These are phyloP conservation scores for Dorcus hopei DNA, from an alignment of 2,888 invertebrate species.

Conservation along the genomic window DNA sequence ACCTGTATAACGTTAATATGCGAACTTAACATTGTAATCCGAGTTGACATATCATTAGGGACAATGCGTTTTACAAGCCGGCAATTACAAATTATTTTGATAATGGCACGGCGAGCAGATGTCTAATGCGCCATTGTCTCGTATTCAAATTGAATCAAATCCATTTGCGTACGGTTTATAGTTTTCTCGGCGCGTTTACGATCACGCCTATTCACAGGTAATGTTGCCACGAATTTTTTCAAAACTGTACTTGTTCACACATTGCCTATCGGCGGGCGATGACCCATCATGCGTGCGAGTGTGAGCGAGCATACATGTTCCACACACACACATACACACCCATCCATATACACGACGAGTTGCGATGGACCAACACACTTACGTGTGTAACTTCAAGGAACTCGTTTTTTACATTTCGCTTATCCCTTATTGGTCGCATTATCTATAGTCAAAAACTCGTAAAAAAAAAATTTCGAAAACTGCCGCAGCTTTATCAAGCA, in stretches of 20 bases:
- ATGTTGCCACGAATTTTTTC: conserved; percentile 23
- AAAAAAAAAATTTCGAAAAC: too few species aligned
- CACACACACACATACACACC: conserved; percentile 11
- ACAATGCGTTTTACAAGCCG: background rate
- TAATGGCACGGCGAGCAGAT: background rate
- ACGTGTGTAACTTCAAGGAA: conserved; percentile 2
- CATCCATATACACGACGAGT: background rate
- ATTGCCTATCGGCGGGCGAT: conserved; percentile 27
- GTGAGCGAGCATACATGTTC: conserved; percentile 24
- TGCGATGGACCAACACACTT: conserved; percentile 4
- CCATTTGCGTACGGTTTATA: conserved; percentile 5
- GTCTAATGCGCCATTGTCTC: conserved; percentile 5
- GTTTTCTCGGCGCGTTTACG: conserved; percentile 1
- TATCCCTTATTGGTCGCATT: background rate
- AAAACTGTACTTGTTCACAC: conserved; percentile 28
- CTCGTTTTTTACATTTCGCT: conserved; percentile 4
- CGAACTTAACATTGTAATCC: too few species aligned
- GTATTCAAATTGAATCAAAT: conserved; percentile 9
- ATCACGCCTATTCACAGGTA: conserved; percentile 11
- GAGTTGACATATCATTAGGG: too few species aligned
- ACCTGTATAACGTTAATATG: too few species aligned
- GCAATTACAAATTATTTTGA: conserved; percentile 2
- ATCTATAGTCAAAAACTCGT: too few species aligned
- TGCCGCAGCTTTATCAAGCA: too few species aligned
- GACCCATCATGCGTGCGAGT: conserved; percentile 28